Evolutionary conservation across 2,113 vertebrate genomes (phyloP), one percentile per base, ranked within the genome.

Genomic region (Ceyx melanurus): DNA sequence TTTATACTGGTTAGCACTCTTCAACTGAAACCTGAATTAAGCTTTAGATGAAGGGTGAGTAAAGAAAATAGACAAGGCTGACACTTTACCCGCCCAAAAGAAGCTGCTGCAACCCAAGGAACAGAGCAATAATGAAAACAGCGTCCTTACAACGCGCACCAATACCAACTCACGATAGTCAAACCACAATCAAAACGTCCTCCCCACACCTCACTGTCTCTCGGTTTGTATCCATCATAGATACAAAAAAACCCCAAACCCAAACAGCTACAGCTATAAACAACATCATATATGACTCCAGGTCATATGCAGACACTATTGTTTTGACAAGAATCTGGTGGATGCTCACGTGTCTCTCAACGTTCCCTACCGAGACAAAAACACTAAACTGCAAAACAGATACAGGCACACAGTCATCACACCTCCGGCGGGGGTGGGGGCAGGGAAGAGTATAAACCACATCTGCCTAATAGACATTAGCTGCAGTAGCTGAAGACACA

Each of bases 401-500:
- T 10, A 31, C 2, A 13, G 3, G 5, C 15, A 51, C 4, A 16
- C 19, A 58, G 23, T 45, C 82, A 75, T 61, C 81, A 62, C 81
- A 37, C 64, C 50, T 10, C 40, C 0, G 4, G 19, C 42, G 19
- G 25, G 9, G 50, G 50, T 23, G 51, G 22, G 23, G 35, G 60
- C 5, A 8, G 83, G 66, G 64, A 46, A 40, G 37, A 82, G 22
- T 1, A 6, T 15, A 90, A 88, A 86, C n/a, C 28, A 37, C 58
- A 65, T 1, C 14, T 2, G 7, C 28, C 35, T 6, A n/a, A 58
- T 10, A 71, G 35, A 33, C 2, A 1, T 42, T 13, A 31, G 29
- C 10, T 58, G 21, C 29, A 3, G 9, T n/a, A 62, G 46, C 3
- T 0, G 17, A 65, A 66, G 40, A 19, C 8, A 13, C 0, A 0